Evolutionary conservation across 92 coral and sea anemone genomes (phyloP).

Genomic region (Plumapathes pennacea): DNA sequence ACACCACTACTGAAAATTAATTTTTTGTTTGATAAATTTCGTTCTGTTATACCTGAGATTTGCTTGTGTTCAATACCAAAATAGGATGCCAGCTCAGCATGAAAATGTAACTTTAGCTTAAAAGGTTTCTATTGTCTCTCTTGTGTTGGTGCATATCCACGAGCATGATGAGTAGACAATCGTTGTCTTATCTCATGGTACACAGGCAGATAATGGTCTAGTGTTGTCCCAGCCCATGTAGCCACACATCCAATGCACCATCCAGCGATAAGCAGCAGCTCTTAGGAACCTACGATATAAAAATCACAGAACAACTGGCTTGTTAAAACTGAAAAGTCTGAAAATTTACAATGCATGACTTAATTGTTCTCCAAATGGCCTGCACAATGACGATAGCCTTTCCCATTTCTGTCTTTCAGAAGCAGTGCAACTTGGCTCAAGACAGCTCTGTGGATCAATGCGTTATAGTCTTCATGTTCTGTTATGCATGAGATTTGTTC

Average conservation of each 20-base stretch:
- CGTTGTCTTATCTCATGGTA: slow-evolving; percentile 2
- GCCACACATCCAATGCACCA: slow-evolving; percentile 21
- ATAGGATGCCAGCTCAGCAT: too few relatives aligned
- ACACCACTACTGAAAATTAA: too few relatives aligned
- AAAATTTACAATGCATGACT: background rate
- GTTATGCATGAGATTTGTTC: slow-evolving; percentile 6
- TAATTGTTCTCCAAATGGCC: slow-evolving; percentile 4
- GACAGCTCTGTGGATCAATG: slow-evolving; percentile 7
- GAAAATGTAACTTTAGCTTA: too few relatives aligned
- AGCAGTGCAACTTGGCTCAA: slow-evolving; percentile 11
- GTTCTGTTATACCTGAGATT: background rate
- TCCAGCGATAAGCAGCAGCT: slow-evolving; percentile 23
- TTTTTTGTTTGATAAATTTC: background rate
- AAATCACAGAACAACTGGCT: background rate
- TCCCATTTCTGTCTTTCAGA: slow-evolving; percentile 4
- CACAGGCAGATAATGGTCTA: slow-evolving; percentile 16
- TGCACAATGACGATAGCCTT: slow-evolving; percentile 9
- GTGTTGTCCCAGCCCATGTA: slow-evolving; percentile 19
- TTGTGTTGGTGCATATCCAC: too few relatives aligned
- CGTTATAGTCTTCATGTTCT: slow-evolving; percentile 1
- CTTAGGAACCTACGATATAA: background rate
- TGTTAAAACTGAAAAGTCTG: background rate
- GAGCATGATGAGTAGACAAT: background rate
- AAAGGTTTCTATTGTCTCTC: too few relatives aligned
- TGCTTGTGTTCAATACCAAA: too few relatives aligned